phyloP scores from a whole-genome alignment of 2,888 invertebrate genomes.

The Nasonia oneida region DNA sequence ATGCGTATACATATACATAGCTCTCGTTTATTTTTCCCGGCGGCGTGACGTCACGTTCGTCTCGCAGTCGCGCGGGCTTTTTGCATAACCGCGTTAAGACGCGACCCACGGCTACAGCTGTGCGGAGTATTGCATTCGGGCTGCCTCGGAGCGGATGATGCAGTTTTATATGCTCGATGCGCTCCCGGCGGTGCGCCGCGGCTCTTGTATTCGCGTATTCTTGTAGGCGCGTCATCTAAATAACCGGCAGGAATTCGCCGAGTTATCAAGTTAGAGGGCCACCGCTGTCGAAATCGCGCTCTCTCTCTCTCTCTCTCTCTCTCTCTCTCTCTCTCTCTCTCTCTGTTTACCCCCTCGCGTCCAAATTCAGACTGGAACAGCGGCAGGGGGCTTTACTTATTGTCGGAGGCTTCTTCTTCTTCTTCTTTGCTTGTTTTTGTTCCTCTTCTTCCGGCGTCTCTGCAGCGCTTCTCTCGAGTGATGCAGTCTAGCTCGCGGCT shows the following conservation, averaged over 20 bases:
- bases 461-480: not conserved
- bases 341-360: slow-evolving; percentile 22
- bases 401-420: slow-evolving; percentile 11
- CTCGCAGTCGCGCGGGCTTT: not conserved
- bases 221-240: slow-evolving; percentile 19
- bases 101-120: not conserved
- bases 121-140: slow-evolving; percentile 31
- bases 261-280: slow-evolving; percentile 40
- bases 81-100: slow-evolving; percentile 56
- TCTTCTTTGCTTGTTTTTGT: not conserved
- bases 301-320: not conserved
- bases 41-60: not conserved
- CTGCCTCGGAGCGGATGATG: not conserved
- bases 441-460: too few species aligned
- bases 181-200: not conserved
- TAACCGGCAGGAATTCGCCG: slow-evolving; percentile 36
- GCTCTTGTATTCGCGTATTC: not conserved
- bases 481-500: not conserved
- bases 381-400: slow-evolving; percentile 1
- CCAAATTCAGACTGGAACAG: not conserved
- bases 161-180: slow-evolving; percentile 2
- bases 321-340: too few species aligned
- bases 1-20: not conserved
- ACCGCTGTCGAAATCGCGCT: not conserved
- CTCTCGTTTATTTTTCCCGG: not conserved